phyloP scores from a whole-genome alignment of 2,888 invertebrate species.

The Lasioglossum oenotherae region DNA sequence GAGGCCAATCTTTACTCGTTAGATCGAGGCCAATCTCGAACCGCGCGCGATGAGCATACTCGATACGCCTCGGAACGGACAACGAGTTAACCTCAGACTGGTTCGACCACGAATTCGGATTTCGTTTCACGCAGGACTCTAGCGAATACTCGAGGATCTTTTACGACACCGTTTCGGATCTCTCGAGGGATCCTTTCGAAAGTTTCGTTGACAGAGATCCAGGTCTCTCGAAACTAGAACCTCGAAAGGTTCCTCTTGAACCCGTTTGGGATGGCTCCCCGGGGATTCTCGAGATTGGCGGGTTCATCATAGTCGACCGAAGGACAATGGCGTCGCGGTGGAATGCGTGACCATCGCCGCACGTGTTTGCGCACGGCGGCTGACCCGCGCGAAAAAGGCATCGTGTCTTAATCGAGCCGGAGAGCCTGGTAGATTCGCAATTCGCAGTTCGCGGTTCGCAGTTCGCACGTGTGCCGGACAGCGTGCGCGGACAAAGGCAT shows the following conservation, averaged over 20 bases:
- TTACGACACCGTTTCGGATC: not conserved
- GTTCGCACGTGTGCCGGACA: conserved; percentile 32
- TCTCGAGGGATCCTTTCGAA: not conserved
- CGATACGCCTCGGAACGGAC: conserved; percentile 13
- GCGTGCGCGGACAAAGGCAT: conserved; percentile 27
- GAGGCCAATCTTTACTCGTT: conserved; percentile 64
- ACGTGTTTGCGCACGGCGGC: not conserved
- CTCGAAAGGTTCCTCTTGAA: not conserved
- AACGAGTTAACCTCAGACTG: conserved; percentile 28
- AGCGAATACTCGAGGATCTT: not conserved
- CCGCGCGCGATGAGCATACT: conserved; percentile 18
- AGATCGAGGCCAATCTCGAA: conserved; percentile 62
- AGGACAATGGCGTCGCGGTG: not conserved
- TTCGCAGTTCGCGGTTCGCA: not conserved
- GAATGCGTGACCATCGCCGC: not conserved
- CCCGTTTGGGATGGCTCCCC: not conserved
- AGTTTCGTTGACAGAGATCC: not conserved
- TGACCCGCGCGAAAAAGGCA: not conserved
- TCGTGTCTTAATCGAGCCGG: conserved; percentile 3
- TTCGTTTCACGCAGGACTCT: not conserved
- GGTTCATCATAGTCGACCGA: not conserved
- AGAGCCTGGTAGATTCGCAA: not conserved
- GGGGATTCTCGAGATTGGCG: not conserved
- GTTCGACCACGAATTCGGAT: conserved; percentile 1
- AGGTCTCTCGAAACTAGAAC: not conserved